Percentiles rank a stretch among this genome's conserved stretches.
phyloP scores from a whole-genome alignment of 2,113 vertebrate genomes.

The Hippotragus niger region DNA sequence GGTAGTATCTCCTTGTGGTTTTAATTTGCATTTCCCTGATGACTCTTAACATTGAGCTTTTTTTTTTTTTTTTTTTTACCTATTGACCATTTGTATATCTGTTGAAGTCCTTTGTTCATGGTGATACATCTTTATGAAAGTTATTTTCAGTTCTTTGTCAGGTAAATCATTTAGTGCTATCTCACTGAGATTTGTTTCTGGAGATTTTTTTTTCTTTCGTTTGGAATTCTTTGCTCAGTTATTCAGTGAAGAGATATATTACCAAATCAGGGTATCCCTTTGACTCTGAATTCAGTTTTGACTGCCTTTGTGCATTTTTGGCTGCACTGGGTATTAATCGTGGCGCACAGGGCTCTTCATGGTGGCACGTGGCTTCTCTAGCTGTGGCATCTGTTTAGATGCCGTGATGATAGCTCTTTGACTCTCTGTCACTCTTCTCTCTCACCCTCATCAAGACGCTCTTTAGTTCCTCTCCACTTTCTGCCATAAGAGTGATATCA shows the following conservation, averaged over 20 bases:
- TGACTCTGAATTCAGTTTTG: not conserved
- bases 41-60: not conserved
- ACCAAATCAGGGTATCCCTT: not conserved
- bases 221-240: not conserved
- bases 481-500: not conserved
- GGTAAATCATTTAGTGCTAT: not conserved
- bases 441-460: not conserved
- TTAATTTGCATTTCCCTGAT: not conserved
- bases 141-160: not conserved
- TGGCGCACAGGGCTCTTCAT: accelerated
- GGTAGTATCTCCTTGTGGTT: not conserved
- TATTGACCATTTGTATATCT: not conserved
- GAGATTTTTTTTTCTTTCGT: not conserved
- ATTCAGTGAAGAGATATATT: not conserved
- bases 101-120: not conserved
- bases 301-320: not conserved
- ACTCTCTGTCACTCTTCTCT: not conserved
- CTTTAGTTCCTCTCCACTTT: not conserved
- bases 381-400: not conserved
- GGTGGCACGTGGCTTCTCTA: not conserved
- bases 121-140: not conserved
- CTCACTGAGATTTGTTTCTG: not conserved
- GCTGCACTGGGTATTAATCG: accelerated
- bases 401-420: not conserved
- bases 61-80: not conserved